Base-by-base conservation (phyloP, 2,113 vertebrate species). In the Esox niger region DNA sequence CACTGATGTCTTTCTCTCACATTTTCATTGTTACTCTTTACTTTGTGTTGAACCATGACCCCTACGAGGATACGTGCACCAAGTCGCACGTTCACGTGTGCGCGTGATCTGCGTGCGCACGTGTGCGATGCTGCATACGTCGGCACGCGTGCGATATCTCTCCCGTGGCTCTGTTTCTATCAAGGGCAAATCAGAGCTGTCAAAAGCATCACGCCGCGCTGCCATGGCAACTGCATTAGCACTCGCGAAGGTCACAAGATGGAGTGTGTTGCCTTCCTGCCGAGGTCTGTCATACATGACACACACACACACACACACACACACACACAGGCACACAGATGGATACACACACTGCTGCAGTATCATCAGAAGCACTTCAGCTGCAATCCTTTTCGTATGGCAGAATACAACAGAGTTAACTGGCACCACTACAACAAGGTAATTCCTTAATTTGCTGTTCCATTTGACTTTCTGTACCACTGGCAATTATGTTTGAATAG, bases 141-240 rank as follows among this genome's bases (percentile, higher is more conserved):
- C 13, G 13, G 20, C 23, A 38, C 43, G 33, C 30, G 60, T 32
- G 17, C 29, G 68, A 43, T 64, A 27, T 46, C 35, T 64, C 13
- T 6, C 62, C 38, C 8, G 62, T 47, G 38, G 38, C 8, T 13
- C 38, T 13, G 38, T 29, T 64, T 64, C 61, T 82, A 77, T 86
- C 88, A 88, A 88, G 87, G 88, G 80, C 87, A 68, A 87, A 84
- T 86, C 86, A 83, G 84, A 82, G 71, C 85, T 87, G 86, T 87
- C 89, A 89, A 68, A 82, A 87, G 83, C 87, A 87, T 88, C 85
- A 88, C 68, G 81, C 79, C 58, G 54, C 20, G 83, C 85, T 88
- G 81, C 88, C 86, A 89, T 89, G 88, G 88, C 80, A 87, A 90
- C 87, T 35, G 47, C 59, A 75, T 81, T 79, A 76, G 80, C 84